phyloP scores from a whole-genome alignment of 2,797 vertebrate genomes.

The Sebastes flavidus region DNA sequence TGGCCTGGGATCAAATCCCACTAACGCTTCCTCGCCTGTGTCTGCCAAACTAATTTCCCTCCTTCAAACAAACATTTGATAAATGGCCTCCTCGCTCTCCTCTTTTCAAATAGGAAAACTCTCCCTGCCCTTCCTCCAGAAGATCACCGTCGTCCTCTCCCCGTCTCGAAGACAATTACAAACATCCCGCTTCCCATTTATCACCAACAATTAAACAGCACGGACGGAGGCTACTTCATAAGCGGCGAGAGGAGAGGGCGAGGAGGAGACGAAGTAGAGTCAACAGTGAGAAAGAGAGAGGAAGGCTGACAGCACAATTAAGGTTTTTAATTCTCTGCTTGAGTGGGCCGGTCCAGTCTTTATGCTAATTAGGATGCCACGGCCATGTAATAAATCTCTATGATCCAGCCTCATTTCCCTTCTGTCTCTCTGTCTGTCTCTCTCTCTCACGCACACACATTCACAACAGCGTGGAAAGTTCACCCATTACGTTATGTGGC shows the following conservation, averaged over 20 bases:
- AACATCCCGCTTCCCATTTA: slow-evolving; percentile 86
- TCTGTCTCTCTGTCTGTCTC: slow-evolving; percentile 74
- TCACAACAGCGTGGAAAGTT: slow-evolving; percentile 61
- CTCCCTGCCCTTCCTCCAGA: slow-evolving; percentile 12
- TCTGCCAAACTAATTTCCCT: slow-evolving; percentile 41
- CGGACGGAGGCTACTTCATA: slow-evolving; percentile 79
- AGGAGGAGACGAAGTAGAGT: slow-evolving; percentile 63
- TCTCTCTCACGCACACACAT: slow-evolving; percentile 35
- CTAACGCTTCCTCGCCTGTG: background rate
- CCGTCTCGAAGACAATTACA: slow-evolving; percentile 85
- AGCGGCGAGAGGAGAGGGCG: slow-evolving; percentile 41
- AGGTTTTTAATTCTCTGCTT: slow-evolving; percentile 99
- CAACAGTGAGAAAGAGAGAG: slow-evolving; percentile 74
- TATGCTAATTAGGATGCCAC: slow-evolving; percentile 94
- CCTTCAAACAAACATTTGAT: slow-evolving; percentile 57
- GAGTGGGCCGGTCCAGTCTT: slow-evolving; percentile 97
- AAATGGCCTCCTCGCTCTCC: slow-evolving; percentile 42
- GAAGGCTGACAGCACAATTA: slow-evolving; percentile 97
- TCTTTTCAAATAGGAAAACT: slow-evolving; percentile 37
- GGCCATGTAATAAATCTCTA: slow-evolving; percentile 94
- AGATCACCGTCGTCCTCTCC: slow-evolving; percentile 33
- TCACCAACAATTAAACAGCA: slow-evolving; percentile 90
- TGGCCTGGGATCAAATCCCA: slow-evolving; percentile 18
- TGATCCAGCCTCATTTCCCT: slow-evolving; percentile 82
- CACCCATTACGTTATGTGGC: slow-evolving; percentile 51